phyloP scores from a whole-genome alignment of 2,113 vertebrate genomes.

The Hymenochirus boettgeri region DNA sequence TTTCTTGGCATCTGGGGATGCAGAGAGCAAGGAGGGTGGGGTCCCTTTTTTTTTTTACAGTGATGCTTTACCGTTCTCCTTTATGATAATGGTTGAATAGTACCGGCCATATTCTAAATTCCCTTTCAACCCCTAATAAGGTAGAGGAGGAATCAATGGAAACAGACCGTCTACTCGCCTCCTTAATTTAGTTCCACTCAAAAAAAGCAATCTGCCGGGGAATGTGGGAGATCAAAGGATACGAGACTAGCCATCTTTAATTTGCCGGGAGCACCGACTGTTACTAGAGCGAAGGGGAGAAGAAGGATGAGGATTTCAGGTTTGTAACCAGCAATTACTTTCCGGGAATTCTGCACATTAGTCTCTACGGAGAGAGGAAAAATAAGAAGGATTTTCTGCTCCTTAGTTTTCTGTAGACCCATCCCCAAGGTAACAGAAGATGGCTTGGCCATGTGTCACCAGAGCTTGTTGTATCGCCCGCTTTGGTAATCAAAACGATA shows the following conservation, averaged over 20 bases:
- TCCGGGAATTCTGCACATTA: not conserved
- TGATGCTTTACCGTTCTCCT: conserved; percentile 40
- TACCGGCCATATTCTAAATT: not conserved
- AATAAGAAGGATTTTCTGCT: too few relatives aligned
- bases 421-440: conserved; percentile 49
- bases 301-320: too few relatives aligned
- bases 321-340: conserved; percentile 1
- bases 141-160: conserved; percentile 3
- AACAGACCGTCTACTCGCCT: not conserved
- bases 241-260: conserved; percentile 4
- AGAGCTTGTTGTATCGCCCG: conserved; percentile 95
- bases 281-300: too few relatives aligned
- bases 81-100: conserved; percentile 38
- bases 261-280: not conserved
- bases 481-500: conserved; percentile 95
- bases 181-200: not conserved
- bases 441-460: conserved; percentile 97
- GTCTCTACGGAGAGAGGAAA: not conserved
- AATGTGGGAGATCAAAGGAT: not conserved
- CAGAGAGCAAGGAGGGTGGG: conserved; percentile 62
- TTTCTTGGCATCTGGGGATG: conserved; percentile 52
- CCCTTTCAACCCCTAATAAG: not conserved
- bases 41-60: conserved; percentile 45
- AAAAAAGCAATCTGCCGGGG: not conserved
- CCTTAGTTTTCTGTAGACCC: too few relatives aligned